Percentiles rank a stretch among this genome's conserved stretches.
Evolutionary conservation across 2,113 vertebrate genomes (phyloP).

Genomic region (Solea senegalensis): DNA sequence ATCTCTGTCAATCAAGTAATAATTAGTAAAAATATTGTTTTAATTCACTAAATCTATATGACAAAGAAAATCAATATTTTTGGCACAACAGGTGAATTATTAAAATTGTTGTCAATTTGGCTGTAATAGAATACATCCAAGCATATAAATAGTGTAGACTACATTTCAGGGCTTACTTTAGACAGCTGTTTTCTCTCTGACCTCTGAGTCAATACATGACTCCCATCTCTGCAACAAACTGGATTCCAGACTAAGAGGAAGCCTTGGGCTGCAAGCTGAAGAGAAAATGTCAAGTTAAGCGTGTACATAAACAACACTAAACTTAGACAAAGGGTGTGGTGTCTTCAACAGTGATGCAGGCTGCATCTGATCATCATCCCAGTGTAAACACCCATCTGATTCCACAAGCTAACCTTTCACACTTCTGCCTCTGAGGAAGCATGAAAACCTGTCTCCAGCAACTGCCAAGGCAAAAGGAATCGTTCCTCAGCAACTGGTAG

Average conservation of each 20-base stretch:
- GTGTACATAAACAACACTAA: constrained; percentile 71
- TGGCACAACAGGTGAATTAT: not conserved
- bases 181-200: constrained; percentile 23
- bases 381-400: constrained; percentile 70
- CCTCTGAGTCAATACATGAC: constrained; percentile 13
- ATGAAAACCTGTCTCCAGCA: constrained; percentile 67
- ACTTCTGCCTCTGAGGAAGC: constrained; percentile 60
- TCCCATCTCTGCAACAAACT: constrained; percentile 44
- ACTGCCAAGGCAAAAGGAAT: constrained; percentile 61
- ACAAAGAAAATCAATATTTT: not conserved
- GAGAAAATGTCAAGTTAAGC: constrained; percentile 69
- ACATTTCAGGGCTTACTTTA: constrained; percentile 8
- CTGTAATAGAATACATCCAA: not conserved
- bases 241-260: constrained; percentile 43
- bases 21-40: too few species aligned
- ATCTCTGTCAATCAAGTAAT: too few species aligned
- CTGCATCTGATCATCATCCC: constrained; percentile 70
- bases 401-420: constrained; percentile 69
- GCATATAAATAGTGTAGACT: not conserved
- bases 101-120: not conserved
- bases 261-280: constrained; percentile 56
- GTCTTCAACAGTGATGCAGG: constrained; percentile 63
- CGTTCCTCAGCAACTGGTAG: constrained; percentile 70
- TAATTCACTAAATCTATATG: too few species aligned
- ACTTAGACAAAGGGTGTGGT: constrained; percentile 70